These are phyloP conservation scores for Tuberolachnus salignus DNA, from an alignment of 2,888 invertebrate genomes.

Conservation along the genomic window DNA sequence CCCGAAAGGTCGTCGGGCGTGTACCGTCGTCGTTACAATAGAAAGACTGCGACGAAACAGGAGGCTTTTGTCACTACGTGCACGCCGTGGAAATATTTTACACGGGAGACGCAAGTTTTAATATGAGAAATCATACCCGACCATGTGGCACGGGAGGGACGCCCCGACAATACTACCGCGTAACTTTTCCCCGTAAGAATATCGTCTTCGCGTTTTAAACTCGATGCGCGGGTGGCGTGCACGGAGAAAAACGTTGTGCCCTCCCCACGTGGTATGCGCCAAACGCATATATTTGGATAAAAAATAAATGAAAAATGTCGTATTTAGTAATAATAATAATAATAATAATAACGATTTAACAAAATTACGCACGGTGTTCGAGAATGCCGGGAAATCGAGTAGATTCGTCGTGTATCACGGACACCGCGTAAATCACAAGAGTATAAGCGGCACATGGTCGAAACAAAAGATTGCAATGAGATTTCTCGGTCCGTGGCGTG, in stretches of 20 bases:
- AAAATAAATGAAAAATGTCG: too few relatives aligned
- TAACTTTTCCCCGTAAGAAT: neutral
- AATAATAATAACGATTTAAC: too few relatives aligned
- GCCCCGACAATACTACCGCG: neutral
- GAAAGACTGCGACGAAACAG: neutral
- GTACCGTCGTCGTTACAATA: neutral
- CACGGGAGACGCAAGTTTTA: slow-evolving; percentile 4
- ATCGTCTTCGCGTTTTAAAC: neutral
- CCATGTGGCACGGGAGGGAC: neutral
- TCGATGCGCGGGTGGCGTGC: too few relatives aligned
- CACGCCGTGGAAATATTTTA: slow-evolving; percentile 22
- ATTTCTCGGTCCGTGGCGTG: too few relatives aligned
- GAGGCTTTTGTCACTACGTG: neutral
- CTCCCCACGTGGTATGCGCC: neutral
- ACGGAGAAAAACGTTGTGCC: neutral
- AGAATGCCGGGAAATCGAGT: too few relatives aligned
- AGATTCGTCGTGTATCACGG: too few relatives aligned
- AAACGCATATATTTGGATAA: neutral
- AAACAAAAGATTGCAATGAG: too few relatives aligned
- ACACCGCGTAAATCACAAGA: too few relatives aligned
- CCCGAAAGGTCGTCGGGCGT: neutral
- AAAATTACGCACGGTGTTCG: too few relatives aligned
- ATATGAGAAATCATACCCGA: neutral
- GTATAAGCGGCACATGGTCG: too few relatives aligned
- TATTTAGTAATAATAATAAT: too few relatives aligned